Base-by-base conservation (phyloP, 2,113 vertebrate genomes). In the Melanerpes formicivorus region DNA sequence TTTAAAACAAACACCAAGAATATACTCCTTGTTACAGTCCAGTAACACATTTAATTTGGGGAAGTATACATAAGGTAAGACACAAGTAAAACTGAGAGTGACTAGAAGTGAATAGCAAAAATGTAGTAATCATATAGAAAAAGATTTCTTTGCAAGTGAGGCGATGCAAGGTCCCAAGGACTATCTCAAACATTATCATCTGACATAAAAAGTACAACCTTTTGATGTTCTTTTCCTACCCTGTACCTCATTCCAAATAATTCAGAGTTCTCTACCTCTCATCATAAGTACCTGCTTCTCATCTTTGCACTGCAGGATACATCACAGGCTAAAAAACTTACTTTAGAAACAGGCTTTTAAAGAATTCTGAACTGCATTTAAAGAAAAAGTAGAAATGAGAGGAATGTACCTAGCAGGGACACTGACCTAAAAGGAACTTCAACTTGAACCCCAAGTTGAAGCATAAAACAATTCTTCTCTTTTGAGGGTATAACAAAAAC, bases 341-440 rank as follows among this genome's bases (percentile, higher is more conserved):
- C 95, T 84, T 93, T 67, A 82, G 77, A 92, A 86, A 90, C 4
- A 79, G 71, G 63, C 65, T 90, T 93, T 81, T 74, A 84, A 96
- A 91, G 92, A 95, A 94, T 84, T 94, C 95, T 29, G 84, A 90
- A 88, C 86, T 80, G 25, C 42, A 90, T 90, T 83, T 92, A 82
- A 95, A 96, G 94, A 77, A 93, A 90, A 88, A 84, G 80, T 55
- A 92, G 80, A 92, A 93, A 84, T 86, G 46, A 96, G 92, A 96
- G 55, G 77, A 90, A 92, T 6, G 67, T 90, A 95, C 86, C 93
- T 95, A 74, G 94, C 93, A 96, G 92, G 93, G 87, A 87, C 78
- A 37, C 88, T 88, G 90, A 96, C 95, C 95, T 89, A 80, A 84
- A 84, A 94, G 87, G 74, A 94, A 89, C 92, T 95, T 93, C 84